Evolutionary conservation across 2,888 invertebrate species (phyloP).

Genomic region (Drosophila basisetae): DNA sequence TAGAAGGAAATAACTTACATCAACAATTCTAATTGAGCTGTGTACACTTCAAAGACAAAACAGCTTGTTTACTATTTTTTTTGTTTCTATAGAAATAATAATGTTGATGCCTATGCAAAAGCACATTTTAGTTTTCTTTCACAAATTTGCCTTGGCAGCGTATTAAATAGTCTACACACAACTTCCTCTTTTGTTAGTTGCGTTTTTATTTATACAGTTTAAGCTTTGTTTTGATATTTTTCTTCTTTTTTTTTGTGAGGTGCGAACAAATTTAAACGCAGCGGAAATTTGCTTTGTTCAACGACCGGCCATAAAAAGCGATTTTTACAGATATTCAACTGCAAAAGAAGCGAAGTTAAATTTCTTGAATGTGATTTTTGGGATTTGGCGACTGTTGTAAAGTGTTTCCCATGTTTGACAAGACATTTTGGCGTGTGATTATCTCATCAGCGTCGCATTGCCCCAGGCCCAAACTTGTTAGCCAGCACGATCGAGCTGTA

Average conservation of each 20-base stretch:
- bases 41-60: neutral
- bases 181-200: neutral
- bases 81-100: neutral
- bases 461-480: conserved; percentile 51
- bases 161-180: conserved; percentile 7
- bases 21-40: neutral
- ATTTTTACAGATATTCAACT: conserved; percentile 20
- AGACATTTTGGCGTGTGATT: conserved; percentile 69
- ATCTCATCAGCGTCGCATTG: conserved; percentile 68
- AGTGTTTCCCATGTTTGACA: conserved; percentile 69
- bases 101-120: neutral
- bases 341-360: neutral
- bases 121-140: neutral
- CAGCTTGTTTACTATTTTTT: too few relatives aligned
- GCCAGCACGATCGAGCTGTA: conserved; percentile 31
- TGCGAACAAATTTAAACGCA: conserved; percentile 29
- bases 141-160: neutral
- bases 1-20: neutral
- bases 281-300: conserved; percentile 44
- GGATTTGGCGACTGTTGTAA: conserved; percentile 33
- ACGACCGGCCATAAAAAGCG: conserved; percentile 1
- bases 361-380: conserved; percentile 22
- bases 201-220: conserved; percentile 22
- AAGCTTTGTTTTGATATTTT: neutral
- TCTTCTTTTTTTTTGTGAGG: conserved; percentile 19